Evolutionary conservation across 2,888 invertebrate species (phyloP).

Genomic region (Pharmacophagus antenor): DNA sequence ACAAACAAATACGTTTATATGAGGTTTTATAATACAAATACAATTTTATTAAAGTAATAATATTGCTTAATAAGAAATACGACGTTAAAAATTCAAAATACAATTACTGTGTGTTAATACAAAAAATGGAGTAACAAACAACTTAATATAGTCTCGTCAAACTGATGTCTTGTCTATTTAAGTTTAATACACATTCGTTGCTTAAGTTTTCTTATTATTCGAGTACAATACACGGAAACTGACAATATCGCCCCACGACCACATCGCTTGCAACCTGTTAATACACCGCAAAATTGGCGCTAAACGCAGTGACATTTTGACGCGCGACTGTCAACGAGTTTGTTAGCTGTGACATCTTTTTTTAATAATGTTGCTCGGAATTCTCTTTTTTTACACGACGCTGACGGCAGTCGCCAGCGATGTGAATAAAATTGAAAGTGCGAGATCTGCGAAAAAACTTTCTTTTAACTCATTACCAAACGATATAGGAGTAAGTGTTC

Average conservation of each 20-base stretch:
- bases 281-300: conserved; percentile 49
- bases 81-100: not conserved
- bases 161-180: not conserved
- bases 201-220: conserved; percentile 39
- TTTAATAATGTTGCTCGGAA: conserved; percentile 9
- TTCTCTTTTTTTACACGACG: conserved; percentile 40
- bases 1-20: no score
- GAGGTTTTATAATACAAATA: no score
- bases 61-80: no score
- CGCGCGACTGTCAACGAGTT: conserved; percentile 44
- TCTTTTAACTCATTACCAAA: conserved; percentile 79
- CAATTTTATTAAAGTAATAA: no score
- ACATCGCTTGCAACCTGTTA: conserved; percentile 52
- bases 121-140: no score
- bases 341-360: conserved; percentile 45
- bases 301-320: conserved; percentile 49
- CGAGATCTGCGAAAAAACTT: conserved; percentile 67
- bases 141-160: no score
- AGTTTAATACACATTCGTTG: conserved; percentile 26
- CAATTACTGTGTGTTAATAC: not conserved
- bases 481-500: conserved; percentile 77
- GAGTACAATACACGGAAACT: conserved; percentile 66
- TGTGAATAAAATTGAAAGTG: conserved; percentile 35
- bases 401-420: conserved; percentile 42
- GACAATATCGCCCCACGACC: conserved; percentile 46